Percentiles rank a stretch among this genome's conserved stretches.
Conservation (phyloP, 2,797 vertebrate species). For the Cossypha niveicapilla region DNA sequence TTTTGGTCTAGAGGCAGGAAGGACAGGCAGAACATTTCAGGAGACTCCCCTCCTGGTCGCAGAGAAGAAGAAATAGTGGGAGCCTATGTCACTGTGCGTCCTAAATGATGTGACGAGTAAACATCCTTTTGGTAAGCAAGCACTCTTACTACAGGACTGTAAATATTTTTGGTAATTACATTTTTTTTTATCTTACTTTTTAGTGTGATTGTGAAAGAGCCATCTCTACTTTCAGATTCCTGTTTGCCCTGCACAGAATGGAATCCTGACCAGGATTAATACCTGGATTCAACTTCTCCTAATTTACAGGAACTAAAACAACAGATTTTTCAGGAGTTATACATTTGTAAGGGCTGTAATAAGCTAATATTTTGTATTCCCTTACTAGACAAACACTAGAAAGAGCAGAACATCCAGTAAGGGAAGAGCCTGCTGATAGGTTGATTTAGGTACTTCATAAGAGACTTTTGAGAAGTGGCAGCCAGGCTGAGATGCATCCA, state of each 20-base stretch:
- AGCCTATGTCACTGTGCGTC: background rate
- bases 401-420: background rate
- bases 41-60: background rate
- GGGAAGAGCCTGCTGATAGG: background rate
- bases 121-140: background rate
- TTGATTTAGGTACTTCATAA: background rate
- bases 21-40: background rate
- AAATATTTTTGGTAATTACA: background rate
- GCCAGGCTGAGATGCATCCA: background rate
- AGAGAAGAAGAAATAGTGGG: background rate
- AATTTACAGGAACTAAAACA: background rate
- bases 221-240: background rate
- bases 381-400: background rate
- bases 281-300: background rate
- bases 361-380: background rate
- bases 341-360: background rate
- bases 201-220: background rate
- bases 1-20: background rate
- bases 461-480: background rate
- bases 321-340: background rate
- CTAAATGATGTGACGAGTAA: fast-evolving
- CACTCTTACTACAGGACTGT: background rate
- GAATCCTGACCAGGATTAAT: background rate
- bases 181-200: background rate
- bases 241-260: background rate